Base-by-base conservation (phyloP, 2,797 vertebrate genomes). In the Oryzias sinensis region DNA sequence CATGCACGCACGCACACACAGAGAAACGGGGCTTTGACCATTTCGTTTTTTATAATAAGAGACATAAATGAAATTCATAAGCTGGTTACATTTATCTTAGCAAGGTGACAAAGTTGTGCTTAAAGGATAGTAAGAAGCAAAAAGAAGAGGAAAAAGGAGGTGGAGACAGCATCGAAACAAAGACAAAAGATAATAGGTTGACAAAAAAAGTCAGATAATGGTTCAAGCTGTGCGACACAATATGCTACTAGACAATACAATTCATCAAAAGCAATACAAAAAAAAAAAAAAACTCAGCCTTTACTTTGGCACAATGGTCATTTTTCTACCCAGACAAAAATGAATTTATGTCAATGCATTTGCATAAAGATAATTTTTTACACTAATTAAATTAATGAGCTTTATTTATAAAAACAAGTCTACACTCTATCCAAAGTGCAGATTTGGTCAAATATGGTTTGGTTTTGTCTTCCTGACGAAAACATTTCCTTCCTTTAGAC, bases 31-130 rank as follows among this genome's bases (percentile, higher is more conserved):
- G 8, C 9, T 33, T 33, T 33, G 33, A 33, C 33, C 33, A 11
- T 33, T 33, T 9, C 11, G 33, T 8, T 33, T 33, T 33, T 22
- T 50, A 50, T 61, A 67, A 76, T 79, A 56, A 49, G 70, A 79
- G 63, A 67, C 45, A 54, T 9, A 43, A 18, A 53, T 55, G 60
- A 62, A 47, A 65, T 51, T 43, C 27, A 55, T 9, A 9, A 52
- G 71, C n/a, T 60, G 61, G 81, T 88, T 91, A 82, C 87, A 89
- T 90, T 87, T 72, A 89, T 90, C 85, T 84, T 56, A 43, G 70
- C 59, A 56, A 80, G 79, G 84, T 77, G 76, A 83, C 80, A 85
- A 76, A 88, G 74, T 89, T 87, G 86, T 80, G 82, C 79, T 53
- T 79, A 33, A 33, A 33, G 33, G 3, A 0, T 11, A 3, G 33